phyloP scores from a whole-genome alignment of 2,113 vertebrate genomes.

The Spheniscus mendiculus region DNA sequence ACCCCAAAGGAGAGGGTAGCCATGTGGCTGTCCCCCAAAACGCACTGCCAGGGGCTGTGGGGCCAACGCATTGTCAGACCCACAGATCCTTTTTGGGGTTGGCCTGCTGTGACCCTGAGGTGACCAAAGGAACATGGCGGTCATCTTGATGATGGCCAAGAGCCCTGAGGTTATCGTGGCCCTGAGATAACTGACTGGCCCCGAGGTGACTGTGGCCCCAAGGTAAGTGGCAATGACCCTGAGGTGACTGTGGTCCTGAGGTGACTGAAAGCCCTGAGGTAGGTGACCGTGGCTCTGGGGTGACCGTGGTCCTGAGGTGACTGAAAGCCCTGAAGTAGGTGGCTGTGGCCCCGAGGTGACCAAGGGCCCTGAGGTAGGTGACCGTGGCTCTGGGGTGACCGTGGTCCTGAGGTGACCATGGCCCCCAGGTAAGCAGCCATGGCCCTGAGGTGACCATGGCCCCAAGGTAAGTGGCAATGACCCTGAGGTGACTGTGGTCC shows the following conservation, averaged over 20 bases:
- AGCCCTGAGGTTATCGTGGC: too few relatives aligned
- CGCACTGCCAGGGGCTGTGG: rapidly evolving
- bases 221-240: rapidly evolving
- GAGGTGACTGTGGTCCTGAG: background rate
- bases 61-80: rapidly evolving
- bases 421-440: rapidly evolving
- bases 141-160: too few relatives aligned
- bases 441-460: background rate
- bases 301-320: background rate
- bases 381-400: background rate
- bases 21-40: background rate
- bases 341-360: background rate
- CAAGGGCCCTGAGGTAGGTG: background rate
- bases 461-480: rapidly evolving
- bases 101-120: background rate
- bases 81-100: background rate
- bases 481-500: background rate
- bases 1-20: background rate
- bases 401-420: background rate
- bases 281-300: background rate
- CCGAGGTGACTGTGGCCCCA: background rate
- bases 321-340: background rate
- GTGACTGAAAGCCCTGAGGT: too few relatives aligned
- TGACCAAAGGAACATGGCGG: too few relatives aligned
- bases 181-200: too few relatives aligned